Conservation (phyloP, 2,797 vertebrate genomes). For the Chrysocyon brachyurus region DNA sequence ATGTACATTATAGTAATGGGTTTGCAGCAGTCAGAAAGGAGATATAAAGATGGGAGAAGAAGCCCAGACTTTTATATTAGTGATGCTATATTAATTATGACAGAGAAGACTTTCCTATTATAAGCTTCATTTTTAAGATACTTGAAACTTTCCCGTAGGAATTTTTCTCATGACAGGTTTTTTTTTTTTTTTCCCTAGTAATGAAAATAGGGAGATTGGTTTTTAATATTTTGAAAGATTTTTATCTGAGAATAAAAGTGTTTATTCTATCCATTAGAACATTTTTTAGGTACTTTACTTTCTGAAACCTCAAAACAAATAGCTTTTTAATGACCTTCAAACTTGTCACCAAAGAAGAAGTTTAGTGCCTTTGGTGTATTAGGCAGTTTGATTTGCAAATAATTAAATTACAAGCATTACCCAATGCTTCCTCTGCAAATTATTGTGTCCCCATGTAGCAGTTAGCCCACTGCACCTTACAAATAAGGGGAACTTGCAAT, state of each 20-base stretch:
- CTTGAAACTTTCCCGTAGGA: slow-evolving; percentile 71
- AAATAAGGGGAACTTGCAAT: slow-evolving; percentile 41
- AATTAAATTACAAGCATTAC: slow-evolving; percentile 72
- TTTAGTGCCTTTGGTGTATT: slow-evolving; percentile 46
- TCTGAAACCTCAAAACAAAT: slow-evolving; percentile 68
- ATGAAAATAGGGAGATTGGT: slow-evolving; percentile 65
- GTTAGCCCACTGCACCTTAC: slow-evolving; percentile 46
- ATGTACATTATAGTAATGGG: not conserved
- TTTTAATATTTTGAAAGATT: slow-evolving; percentile 66
- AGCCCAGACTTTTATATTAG: not conserved
- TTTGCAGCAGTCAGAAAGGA: slow-evolving; percentile 45
- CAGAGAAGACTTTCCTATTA: slow-evolving; percentile 67
- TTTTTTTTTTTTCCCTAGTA: not conserved
- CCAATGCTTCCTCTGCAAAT: slow-evolving; percentile 6
- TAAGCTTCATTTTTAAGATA: slow-evolving; percentile 66
- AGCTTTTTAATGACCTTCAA: slow-evolving; percentile 72
- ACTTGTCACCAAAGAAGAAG: slow-evolving; percentile 54
- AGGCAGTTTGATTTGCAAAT: slow-evolving; percentile 71
- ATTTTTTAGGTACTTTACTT: slow-evolving; percentile 59
- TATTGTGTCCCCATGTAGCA: not conserved
- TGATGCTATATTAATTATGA: slow-evolving; percentile 72
- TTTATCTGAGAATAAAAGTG: slow-evolving; percentile 66
- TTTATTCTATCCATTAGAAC: slow-evolving; percentile 9
- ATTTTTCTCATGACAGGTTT: slow-evolving; percentile 57
- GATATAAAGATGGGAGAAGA: not conserved